Base-by-base conservation (phyloP, 2,888 invertebrate species). In the Dascillus cervinus region DNA sequence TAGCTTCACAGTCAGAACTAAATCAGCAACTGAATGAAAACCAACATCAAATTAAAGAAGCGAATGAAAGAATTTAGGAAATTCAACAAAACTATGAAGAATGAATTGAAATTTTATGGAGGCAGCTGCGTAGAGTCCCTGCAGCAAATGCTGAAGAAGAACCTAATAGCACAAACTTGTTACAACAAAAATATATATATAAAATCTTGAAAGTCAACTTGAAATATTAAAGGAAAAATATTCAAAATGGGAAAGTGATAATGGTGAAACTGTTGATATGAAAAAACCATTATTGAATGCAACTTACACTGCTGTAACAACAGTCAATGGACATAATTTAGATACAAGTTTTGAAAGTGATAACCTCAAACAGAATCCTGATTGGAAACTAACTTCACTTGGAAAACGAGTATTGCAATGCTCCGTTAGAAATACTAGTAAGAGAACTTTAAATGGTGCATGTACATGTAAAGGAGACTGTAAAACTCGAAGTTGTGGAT, bases 341-440 rank as follows among this genome's bases (percentile, higher is more conserved):
- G 17, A 17, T 8, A 17, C 53, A 65, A 4, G 10, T 22, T n/a
- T 8, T 22, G 5, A 5, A n/a, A 9, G 32, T 3, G 67, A 70
- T 43, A 65, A 72, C 43, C 27, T 48, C 1, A 50, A 57, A 14
- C 62, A 62, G 3, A 82, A 83, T 55, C 82, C 82, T 0, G 82
- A 83, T 49, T 83, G 82, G 82, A 63, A 62, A 17, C 72, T 72
- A 20, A 82, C 82, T 2, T 82, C 82, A 0, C 55, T 81, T 1
- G 74, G 69, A 31, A 75, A 69, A 32, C 36, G 55, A 42, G 11
- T 11, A n/a, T n/a, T n/a, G n/a, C n/a, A n/a, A n/a, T n/a, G n/a
- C n/a, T n/a, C n/a, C n/a, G n/a, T n/a, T n/a, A n/a, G n/a, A n/a
- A n/a, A n/a, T n/a, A 33, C 36, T 11, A 24, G 44, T 1, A 79